phyloP scores from a whole-genome alignment of 1,140 invertebrate genomes.

The Anoplolepis gracilipes region DNA sequence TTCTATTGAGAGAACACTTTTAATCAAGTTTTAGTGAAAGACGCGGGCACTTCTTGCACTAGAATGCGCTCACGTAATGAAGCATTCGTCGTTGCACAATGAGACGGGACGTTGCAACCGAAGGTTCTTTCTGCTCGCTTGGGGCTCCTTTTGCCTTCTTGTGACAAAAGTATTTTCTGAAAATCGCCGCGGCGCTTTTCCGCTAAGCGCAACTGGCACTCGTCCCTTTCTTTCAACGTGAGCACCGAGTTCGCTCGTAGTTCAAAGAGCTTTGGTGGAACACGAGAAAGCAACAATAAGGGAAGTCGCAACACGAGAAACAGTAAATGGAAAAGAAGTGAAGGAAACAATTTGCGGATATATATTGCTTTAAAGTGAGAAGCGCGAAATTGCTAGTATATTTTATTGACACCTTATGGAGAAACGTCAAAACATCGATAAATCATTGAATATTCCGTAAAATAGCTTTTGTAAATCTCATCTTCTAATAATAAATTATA shows the following conservation, averaged over 20 bases:
- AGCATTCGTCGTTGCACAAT: conserved; percentile 34
- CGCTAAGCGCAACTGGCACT: conserved; percentile 36
- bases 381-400: not conserved
- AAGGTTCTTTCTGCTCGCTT: conserved; percentile 18
- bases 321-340: not conserved
- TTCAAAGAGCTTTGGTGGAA: conserved; percentile 22
- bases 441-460: not conserved
- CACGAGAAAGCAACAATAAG: not conserved
- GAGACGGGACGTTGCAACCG: conserved; percentile 10
- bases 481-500: not conserved
- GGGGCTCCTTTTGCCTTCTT: not conserved
- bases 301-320: not conserved
- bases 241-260: conserved; percentile 6
- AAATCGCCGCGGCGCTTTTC: conserved; percentile 47
- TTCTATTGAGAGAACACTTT: conserved; percentile 26
- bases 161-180: conserved; percentile 48
- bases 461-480: too few species aligned
- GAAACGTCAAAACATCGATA: not conserved
- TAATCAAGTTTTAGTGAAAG: conserved; percentile 38
- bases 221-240: conserved; percentile 22
- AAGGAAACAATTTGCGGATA: not conserved
- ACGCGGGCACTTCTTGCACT: conserved; percentile 20
- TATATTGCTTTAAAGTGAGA: not conserved
- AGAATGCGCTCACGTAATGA: conserved; percentile 46
- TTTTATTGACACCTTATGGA: conserved; percentile 21